phyloP scores from a whole-genome alignment of 2,888 invertebrate genomes.

The Torymus texanus region DNA sequence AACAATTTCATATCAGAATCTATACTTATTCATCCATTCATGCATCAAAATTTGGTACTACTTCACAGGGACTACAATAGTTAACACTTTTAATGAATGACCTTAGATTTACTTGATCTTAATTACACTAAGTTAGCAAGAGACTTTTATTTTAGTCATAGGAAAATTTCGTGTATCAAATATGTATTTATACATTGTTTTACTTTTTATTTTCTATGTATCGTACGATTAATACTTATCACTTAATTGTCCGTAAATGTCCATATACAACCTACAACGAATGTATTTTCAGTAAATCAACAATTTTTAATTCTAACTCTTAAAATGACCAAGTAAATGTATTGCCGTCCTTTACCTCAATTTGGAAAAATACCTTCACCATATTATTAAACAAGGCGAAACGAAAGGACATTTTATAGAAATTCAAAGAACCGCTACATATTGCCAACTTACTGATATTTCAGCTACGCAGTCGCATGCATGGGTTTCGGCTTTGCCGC shows the following conservation, averaged over 20 bases:
- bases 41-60: too few species aligned
- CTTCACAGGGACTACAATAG: neutral
- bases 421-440: neutral
- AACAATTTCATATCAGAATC: neutral
- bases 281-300: too few species aligned
- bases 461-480: constrained; percentile 8
- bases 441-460: constrained; percentile 11
- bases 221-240: too few species aligned
- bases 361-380: neutral
- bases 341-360: too few species aligned
- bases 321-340: too few species aligned
- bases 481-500: neutral
- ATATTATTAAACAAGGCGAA: neutral
- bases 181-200: too few species aligned
- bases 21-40: neutral
- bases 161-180: neutral
- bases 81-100: neutral
- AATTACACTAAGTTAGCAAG: too few species aligned
- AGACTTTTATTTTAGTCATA: neutral
- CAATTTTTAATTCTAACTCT: too few species aligned
- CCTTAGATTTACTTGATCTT: too few species aligned
- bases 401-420: neutral
- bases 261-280: too few species aligned
- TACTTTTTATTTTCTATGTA: too few species aligned
- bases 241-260: too few species aligned